Base-by-base conservation (phyloP, 2,797 vertebrate species). In the Distichodus sexfasciatus region DNA sequence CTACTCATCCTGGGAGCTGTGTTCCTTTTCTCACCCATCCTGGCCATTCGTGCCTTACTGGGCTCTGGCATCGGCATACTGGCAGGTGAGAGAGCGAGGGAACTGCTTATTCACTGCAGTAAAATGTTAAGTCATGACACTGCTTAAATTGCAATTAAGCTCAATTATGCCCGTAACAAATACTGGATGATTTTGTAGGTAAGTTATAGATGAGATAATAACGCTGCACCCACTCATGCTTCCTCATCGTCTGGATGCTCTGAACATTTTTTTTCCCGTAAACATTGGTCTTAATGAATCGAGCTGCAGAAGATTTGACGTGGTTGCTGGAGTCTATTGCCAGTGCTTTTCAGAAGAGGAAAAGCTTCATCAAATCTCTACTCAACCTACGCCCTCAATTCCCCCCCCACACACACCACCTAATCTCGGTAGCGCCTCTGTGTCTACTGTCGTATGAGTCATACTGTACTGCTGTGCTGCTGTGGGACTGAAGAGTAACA, bases 11-110 rank as follows among this genome's bases (percentile, higher is more conserved):
- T 91, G 51, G 83, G 67, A 21, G 86, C 87, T 0, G 78, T 90
- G 17, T 61, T 89, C 43, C 82, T 91, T 51, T 91, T 88, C 75
- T 91, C 90, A 35, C 90, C 90, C 0, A 79, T 90, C 71, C 66
- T 86, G 72, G 85, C 81, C 0, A 0, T 82, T 23, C 86, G 91
- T 0, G 85, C 87, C 57, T 15, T 92, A 23, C 79, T 92, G 41
- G 91, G 90, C 46, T 91, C 90, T 2, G 77, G 84, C 0, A 50
- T 83, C 0, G 88, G 90, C 73, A 84, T 79, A 0, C 19, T 91
- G 43, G 82, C 86, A 21, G 89, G 91, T 92, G 62, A 84, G 89
- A 80, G 15, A 33, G 21, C 11, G 5, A 8, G 21, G 6, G 7
- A 40, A 9, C n/a, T 14, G 2, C 3, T 10, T 2, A 31, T 1